A percentile compares a stretch with the other conserved stretches of the same genome.
Evolutionary conservation across 2,797 vertebrate species (phyloP).

Genomic region (Hypotaenidia okinawae): DNA sequence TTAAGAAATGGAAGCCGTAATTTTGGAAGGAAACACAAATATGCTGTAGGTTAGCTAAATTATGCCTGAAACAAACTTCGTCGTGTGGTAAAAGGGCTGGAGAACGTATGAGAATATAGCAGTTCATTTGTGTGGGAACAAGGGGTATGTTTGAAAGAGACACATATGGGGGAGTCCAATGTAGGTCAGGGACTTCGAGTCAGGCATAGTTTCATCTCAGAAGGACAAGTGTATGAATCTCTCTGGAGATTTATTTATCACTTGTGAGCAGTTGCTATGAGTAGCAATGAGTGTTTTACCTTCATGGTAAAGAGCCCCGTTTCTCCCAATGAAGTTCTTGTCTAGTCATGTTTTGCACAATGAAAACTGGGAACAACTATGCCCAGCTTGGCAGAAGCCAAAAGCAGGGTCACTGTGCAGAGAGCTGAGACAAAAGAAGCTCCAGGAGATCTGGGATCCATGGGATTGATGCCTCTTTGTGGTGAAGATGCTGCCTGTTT

Average conservation of each 20-base stretch:
- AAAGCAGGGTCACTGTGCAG: neutral
- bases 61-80: neutral
- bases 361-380: neutral
- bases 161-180: neutral
- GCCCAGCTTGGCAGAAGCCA: neutral
- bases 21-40: neutral
- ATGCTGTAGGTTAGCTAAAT: neutral
- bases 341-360: neutral
- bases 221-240: neutral
- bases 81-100: neutral
- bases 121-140: neutral
- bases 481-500: neutral
- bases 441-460: neutral
- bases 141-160: neutral
- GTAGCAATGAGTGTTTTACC: neutral
- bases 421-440: slow-evolving; percentile 2
- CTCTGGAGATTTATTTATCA: neutral
- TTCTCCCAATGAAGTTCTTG: neutral
- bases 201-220: neutral
- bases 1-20: neutral
- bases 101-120: neutral
- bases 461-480: neutral
- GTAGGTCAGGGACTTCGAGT: neutral
- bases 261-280: neutral
- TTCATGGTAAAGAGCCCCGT: neutral